phyloP scores from a whole-genome alignment of 2,888 invertebrate genomes.

The Thera obeliscata region DNA sequence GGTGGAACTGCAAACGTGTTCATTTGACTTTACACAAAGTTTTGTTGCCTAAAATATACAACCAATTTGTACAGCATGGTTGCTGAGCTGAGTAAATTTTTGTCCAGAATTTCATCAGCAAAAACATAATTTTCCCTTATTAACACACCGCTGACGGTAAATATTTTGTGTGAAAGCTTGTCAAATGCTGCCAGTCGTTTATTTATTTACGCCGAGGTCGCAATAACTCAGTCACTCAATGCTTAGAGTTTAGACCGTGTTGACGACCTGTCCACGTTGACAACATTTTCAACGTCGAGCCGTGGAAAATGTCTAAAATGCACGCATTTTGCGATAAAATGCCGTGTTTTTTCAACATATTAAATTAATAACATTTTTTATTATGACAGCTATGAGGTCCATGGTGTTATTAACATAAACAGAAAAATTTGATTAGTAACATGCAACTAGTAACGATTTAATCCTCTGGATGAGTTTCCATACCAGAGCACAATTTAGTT shows the following conservation, averaged over 20 bases:
- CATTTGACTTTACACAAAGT: too few species aligned
- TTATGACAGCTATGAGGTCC: too few species aligned
- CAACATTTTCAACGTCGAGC: neutral
- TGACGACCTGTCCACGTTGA: too few species aligned
- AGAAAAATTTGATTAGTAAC: too few species aligned
- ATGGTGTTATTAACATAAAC: too few species aligned
- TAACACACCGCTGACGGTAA: slow-evolving; percentile 10
- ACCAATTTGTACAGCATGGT: neutral
- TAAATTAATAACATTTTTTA: too few species aligned
- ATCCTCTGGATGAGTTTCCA: too few species aligned
- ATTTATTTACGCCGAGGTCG: slow-evolving; percentile 6
- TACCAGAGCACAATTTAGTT: too few species aligned
- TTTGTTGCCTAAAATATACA: too few species aligned
- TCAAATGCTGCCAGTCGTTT: slow-evolving; percentile 11
- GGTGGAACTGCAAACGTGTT: too few species aligned
- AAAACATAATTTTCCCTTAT: slow-evolving; percentile 15
- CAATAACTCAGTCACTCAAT: slow-evolving; percentile 1
- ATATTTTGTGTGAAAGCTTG: slow-evolving; percentile 11
- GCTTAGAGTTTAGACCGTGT: neutral
- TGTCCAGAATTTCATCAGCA: slow-evolving; percentile 2
- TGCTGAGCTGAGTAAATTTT: neutral
- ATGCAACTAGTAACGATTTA: too few species aligned
- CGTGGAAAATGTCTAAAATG: neutral
- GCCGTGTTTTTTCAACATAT: too few species aligned
- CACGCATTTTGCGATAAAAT: neutral